Evolutionary conservation across 2,113 vertebrate species (phyloP).

Genomic region (Indicator indicator): DNA sequence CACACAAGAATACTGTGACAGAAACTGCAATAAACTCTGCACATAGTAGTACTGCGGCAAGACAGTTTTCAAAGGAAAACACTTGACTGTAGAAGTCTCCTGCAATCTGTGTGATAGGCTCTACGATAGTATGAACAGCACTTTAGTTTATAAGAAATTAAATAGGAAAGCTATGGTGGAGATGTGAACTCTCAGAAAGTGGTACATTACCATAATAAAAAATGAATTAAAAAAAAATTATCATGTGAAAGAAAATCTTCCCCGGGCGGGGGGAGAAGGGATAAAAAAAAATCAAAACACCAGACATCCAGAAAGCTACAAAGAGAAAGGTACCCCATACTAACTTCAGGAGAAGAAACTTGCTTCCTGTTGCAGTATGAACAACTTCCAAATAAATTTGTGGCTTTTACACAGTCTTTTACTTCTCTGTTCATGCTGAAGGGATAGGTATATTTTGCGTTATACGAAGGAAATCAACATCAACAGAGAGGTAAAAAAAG

Average conservation of each 20-base stretch:
- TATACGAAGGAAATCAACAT: not conserved
- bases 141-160: not conserved
- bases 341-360: not conserved
- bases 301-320: not conserved
- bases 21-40: not conserved
- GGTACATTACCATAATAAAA: not conserved
- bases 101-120: not conserved
- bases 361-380: not conserved
- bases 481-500: not conserved
- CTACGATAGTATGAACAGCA: not conserved
- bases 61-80: not conserved
- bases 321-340: not conserved
- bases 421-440: not conserved
- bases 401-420: not conserved
- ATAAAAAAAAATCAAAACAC: not conserved
- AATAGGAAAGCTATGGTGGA: not conserved
- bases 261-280: not conserved
- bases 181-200: not conserved
- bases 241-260: not conserved
- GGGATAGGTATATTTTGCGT: not conserved
- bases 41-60: fast-evolving
- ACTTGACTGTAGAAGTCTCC: not conserved
- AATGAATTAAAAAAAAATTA: not conserved
- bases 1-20: not conserved
- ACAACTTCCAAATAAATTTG: not conserved